phyloP scores from a whole-genome alignment of 2,888 invertebrate species.

The Atethmia centrago region DNA sequence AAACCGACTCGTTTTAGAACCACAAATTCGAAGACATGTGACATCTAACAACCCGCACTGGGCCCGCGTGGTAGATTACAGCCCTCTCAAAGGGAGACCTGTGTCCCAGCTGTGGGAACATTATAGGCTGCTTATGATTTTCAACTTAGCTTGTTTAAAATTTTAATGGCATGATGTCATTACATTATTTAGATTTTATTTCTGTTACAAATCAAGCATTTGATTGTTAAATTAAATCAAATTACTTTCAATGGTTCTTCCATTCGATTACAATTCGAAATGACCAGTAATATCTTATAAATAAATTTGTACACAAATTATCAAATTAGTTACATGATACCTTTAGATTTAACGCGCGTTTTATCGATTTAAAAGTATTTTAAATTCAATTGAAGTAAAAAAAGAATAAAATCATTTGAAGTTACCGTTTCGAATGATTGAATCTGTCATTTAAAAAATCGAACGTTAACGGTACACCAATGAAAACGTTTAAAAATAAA shows the following conservation, averaged over 20 bases:
- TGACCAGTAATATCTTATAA: background rate
- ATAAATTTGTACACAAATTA: conserved; percentile 17
- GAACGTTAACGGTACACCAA: conserved; percentile 42
- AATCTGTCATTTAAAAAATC: conserved; percentile 35
- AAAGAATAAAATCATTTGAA: conserved; percentile 17
- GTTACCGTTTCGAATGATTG: conserved; percentile 31
- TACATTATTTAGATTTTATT: conserved; percentile 8
- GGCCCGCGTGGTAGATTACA: too few species aligned
- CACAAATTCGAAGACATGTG: too few species aligned
- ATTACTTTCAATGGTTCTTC: conserved; percentile 17
- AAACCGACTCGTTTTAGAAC: too few species aligned
- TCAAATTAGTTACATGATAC: conserved; percentile 28
- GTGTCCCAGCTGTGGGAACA: too few species aligned
- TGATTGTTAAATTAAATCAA: conserved; percentile 16
- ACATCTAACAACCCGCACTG: too few species aligned
- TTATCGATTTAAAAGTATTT: conserved; percentile 31
- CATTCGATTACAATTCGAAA: conserved; percentile 24
- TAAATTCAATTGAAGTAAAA: conserved; percentile 22
- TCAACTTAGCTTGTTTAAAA: background rate
- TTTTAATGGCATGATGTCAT: conserved; percentile 1
- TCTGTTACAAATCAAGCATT: conserved; percentile 8
- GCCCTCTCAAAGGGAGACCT: too few species aligned
- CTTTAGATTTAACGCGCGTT: conserved; percentile 9
- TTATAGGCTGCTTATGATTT: too few species aligned
- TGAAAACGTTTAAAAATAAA: conserved; percentile 51